phyloP scores from a whole-genome alignment of 2,797 vertebrate species.

The Sparidentex hasta region DNA sequence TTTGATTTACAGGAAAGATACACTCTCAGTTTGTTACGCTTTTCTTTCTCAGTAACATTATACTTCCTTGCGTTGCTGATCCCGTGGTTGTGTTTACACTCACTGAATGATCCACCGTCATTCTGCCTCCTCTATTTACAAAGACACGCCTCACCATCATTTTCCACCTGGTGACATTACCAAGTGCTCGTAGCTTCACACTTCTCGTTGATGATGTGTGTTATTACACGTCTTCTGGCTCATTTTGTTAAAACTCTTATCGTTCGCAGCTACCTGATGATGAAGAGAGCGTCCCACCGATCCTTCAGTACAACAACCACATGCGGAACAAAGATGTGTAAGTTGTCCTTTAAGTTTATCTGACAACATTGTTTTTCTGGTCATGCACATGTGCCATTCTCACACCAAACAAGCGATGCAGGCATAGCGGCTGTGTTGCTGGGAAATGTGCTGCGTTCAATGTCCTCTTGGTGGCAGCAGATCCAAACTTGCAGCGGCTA shows the following conservation, averaged over 20 bases:
- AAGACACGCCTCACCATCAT: not conserved
- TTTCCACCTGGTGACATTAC: not conserved
- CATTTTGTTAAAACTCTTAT: not conserved
- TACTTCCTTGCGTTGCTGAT: not conserved
- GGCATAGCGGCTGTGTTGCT: slow-evolving; percentile 6
- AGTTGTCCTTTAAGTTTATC: slow-evolving; percentile 55
- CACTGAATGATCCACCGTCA: not conserved
- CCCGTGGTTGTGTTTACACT: slow-evolving; percentile 5
- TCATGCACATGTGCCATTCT: not conserved
- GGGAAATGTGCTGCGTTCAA: slow-evolving; percentile 14
- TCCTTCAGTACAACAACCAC: slow-evolving; percentile 85
- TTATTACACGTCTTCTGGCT: slow-evolving; percentile 3
- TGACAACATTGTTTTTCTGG: not conserved
- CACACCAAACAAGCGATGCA: slow-evolving; percentile 6
- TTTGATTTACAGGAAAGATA: not conserved
- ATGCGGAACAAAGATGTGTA: slow-evolving; percentile 77
- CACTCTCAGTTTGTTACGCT: not conserved
- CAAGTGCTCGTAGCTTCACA: not conserved
- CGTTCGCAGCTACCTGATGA: slow-evolving; percentile 89
- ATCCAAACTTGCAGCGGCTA: slow-evolving; percentile 21
- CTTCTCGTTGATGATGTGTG: not conserved
- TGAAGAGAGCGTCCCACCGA: slow-evolving; percentile 81
- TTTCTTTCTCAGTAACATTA: not conserved
- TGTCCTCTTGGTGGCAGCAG: slow-evolving; percentile 79
- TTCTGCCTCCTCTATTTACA: slow-evolving; percentile 12